Percentiles rank a stretch among this genome's conserved stretches.
Conservation (phyloP, 2,888 invertebrate species). For the Eilema sororculum region DNA sequence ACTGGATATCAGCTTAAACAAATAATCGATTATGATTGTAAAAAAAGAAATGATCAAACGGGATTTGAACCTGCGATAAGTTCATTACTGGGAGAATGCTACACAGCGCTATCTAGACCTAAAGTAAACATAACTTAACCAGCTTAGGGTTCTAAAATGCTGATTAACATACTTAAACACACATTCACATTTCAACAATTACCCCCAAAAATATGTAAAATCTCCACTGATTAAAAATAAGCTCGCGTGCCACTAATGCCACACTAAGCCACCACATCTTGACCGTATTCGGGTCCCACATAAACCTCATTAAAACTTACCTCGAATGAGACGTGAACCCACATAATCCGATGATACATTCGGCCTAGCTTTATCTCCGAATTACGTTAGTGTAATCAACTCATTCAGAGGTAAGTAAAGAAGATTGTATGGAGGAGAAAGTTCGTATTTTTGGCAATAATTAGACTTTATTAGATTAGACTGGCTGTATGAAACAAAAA, state of each 20-base stretch:
- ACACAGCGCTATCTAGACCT: too few relatives aligned
- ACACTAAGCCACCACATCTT: conserved; percentile 33
- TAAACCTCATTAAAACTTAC: conserved; percentile 53
- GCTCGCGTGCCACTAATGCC: conserved; percentile 18
- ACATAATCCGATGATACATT: conserved; percentile 37
- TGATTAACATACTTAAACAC: too few relatives aligned
- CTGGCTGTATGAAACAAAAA: too few relatives aligned
- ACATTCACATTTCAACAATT: not conserved
- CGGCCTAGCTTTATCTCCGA: conserved; percentile 33
- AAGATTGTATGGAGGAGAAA: not conserved
- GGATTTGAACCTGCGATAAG: too few relatives aligned
- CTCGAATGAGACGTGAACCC: conserved; percentile 33
- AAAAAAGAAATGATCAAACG: too few relatives aligned
- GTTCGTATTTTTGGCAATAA: not conserved
- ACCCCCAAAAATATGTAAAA: not conserved
- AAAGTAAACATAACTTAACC: too few relatives aligned
- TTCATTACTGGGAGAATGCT: too few relatives aligned
- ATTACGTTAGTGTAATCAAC: not conserved
- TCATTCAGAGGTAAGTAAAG: not conserved
- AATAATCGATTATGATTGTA: too few relatives aligned
- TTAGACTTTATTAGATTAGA: too few relatives aligned
- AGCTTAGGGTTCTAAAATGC: too few relatives aligned
- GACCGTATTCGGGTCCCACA: conserved; percentile 34
- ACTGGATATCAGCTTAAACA: too few relatives aligned
- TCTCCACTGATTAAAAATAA: conserved; percentile 23